Evolutionary conservation across 2,888 invertebrate genomes (phyloP).

Genomic region (Morpho deidamia): DNA sequence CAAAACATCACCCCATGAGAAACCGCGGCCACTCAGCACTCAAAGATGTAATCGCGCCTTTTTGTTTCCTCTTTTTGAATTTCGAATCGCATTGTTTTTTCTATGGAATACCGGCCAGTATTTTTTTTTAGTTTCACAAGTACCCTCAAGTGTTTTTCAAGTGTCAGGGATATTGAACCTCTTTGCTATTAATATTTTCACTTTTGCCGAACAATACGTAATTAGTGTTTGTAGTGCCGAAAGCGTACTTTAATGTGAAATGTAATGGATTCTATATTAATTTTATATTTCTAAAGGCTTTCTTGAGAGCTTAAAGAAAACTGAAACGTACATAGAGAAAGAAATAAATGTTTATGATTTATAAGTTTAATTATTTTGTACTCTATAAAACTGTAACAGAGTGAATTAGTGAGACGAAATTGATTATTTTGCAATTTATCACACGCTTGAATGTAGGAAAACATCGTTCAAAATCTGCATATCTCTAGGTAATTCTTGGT

Average conservation of each 20-base stretch:
- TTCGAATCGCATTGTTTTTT: constrained; percentile 57
- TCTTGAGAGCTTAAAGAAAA: constrained; percentile 11
- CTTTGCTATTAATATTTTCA: constrained; percentile 38
- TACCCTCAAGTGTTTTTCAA: constrained; percentile 56
- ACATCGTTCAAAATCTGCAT: no score
- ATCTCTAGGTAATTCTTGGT: no score
- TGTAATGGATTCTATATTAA: constrained; percentile 22
- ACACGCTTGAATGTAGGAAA: no score
- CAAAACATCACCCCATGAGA: constrained; percentile 76
- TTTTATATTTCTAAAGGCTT: constrained; percentile 14
- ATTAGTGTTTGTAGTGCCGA: constrained; percentile 43
- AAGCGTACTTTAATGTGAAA: constrained; percentile 28
- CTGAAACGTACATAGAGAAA: no score
- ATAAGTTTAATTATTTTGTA: no score
- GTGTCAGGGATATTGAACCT: constrained; percentile 62
- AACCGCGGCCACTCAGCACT: constrained; percentile 60
- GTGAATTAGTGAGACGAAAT: no score
- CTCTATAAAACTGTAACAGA: no score
- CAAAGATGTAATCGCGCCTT: constrained; percentile 73
- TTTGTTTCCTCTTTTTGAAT: constrained; percentile 58
- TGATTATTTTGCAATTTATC: no score
- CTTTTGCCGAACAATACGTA: constrained; percentile 38
- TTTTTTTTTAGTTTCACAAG: constrained; percentile 43
- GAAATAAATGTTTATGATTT: no score
- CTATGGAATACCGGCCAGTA: constrained; percentile 47